Evolutionary conservation across 2,797 vertebrate genomes (phyloP), one percentile per base, ranked within the genome.

Genomic region (Acanthiza pusilla): DNA sequence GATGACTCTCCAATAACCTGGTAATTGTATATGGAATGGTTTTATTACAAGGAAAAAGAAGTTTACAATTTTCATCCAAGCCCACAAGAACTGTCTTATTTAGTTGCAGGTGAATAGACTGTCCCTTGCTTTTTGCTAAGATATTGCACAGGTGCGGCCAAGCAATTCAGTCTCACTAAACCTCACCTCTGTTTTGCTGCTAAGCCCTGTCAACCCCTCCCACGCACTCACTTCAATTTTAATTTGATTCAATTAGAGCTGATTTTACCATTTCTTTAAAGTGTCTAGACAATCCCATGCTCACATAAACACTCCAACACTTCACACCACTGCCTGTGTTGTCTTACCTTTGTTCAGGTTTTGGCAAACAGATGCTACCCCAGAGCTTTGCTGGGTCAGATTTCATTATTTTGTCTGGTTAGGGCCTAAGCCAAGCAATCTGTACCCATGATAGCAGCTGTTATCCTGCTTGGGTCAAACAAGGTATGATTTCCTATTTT

Each of bases 321-420:
- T 94, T 97, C 86, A 71, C 77, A 87, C 42, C 16, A 32, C 50
- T 84, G 36, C 58, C 66, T 74, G 75, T 84, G 75, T 89, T 91
- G 21, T 86, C 80, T 95, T 96, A 95, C 91, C 92, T 96, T 87
- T 87, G 58, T 94, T 94, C 43, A 72, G 81, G n/a, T 74, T 96
- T 95, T 95, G 89, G 92, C 85, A 88, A 92, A 88, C 19, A 60
- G 67, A 68, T 62, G 58, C 17, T 75, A 58, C 23, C 85, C 79
- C 71, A 73, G 83, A 94, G 77, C 27, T 91, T 88, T 94, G 71
- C 63, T 89, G 68, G 88, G 75, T 94, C 61, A 84, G 45, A 34
- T 96, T 82, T 91, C 91, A 93, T 88, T 57, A 80, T 82, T 90
- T 62, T 87, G 93, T 94, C 94, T 94, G 84, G 65, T 90, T 90